A percentile compares a stretch with the other conserved stretches of the same genome.
phyloP scores from a whole-genome alignment of 2,113 vertebrate species.

The Thunnus thynnus region DNA sequence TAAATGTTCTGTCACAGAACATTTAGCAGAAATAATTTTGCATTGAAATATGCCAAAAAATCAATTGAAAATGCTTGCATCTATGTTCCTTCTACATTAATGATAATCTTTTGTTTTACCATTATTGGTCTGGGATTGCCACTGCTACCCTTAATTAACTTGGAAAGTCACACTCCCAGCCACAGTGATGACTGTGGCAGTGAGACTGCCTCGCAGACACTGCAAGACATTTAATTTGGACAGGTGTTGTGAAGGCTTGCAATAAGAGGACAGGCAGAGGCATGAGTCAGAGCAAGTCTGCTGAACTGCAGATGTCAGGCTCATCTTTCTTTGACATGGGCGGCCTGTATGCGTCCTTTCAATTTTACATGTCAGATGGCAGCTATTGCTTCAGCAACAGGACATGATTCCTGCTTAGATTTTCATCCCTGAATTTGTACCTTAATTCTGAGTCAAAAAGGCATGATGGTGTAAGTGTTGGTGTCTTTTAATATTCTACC shows the following conservation, averaged over 20 bases:
- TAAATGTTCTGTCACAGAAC: background rate
- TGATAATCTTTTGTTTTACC: background rate
- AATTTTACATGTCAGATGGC: conserved; percentile 52
- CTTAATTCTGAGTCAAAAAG: conserved; percentile 32
- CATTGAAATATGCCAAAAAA: background rate
- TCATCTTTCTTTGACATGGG: conserved; percentile 59
- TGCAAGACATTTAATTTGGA: conserved; percentile 53
- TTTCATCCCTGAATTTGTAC: conserved; percentile 49
- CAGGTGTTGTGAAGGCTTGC: conserved; percentile 47
- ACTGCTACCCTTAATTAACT: conserved; percentile 5
- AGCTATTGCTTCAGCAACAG: conserved; percentile 40
- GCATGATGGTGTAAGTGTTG: background rate
- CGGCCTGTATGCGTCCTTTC: conserved; percentile 44
- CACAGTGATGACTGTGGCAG: conserved; percentile 24
- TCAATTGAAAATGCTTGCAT: background rate
- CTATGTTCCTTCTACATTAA: background rate
- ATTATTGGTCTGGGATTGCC: background rate
- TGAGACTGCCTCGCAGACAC: conserved; percentile 38
- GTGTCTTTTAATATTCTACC: background rate
- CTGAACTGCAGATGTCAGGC: conserved; percentile 69
- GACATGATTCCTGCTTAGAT: conserved; percentile 34
- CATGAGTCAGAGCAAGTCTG: conserved; percentile 52
- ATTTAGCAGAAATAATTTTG: too few relatives aligned
- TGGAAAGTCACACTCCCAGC: background rate
- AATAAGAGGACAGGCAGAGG: conserved; percentile 45